Base-by-base conservation (phyloP, 1,140 invertebrate genomes). In the Polypedilum pembai region DNA sequence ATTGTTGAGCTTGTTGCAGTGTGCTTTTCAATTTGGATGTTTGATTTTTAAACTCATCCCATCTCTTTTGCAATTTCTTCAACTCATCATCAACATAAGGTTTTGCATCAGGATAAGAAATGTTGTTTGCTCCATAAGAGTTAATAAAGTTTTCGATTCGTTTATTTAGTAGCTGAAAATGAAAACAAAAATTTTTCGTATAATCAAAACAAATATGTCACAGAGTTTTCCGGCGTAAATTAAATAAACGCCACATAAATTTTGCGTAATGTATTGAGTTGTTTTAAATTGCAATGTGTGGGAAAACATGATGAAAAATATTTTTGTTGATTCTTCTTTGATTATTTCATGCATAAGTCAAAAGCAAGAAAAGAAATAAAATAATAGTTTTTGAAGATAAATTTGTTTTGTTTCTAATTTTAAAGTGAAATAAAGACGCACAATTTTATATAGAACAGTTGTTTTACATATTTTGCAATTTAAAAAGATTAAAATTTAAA, bases 101-200 rank as follows among this genome's bases (percentile, higher is more conserved):
- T 18, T 88, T 85, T 69, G 90, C 85, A 74, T 87, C 83, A 76
- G 87, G 86, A 77, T 86, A 83, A 75, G 82, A 81, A 7, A 82
- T 83, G 33, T 90, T 80, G 78, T 92, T 86, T 77, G 89, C 85
- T 78, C 92, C 86, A 0, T 89, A 89, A 12, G 86, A 88, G 77
- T 85, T 87, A 8, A 91, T 85, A 78, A 94, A 94, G 41, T 86
- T 87, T 75, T 88, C 82, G 73, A 95, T 90, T 78, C 89, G 88
- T 77, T 87, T 85, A 79, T 93, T 90, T 74, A 94, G 83, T 77
- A 90, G 82, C 91, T 90, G 76, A 18, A 81, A 81, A 80, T 74
- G 76, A 78, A 78, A 78, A 69, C 76, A 18, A 69, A 69, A 18
- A 69, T 20, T 3, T 56, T 56, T 12, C 45, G n/a, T n/a, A 17